phyloP scores from a whole-genome alignment of 1,140 invertebrate genomes.

The Luehdorfia chinensis region DNA sequence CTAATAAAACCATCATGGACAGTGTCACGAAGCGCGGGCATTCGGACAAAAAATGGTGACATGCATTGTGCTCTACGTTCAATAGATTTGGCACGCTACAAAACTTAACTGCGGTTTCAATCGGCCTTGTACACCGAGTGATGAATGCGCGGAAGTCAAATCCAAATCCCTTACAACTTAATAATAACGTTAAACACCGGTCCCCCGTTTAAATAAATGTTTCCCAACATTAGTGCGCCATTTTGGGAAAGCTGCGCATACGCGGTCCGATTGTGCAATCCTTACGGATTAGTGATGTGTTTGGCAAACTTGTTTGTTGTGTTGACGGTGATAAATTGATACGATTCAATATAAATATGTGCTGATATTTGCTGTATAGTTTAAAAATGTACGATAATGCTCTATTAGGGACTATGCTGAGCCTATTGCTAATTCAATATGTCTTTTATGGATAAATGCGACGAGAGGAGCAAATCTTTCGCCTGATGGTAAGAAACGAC shows the following conservation, averaged over 20 bases:
- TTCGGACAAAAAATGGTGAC: slow-evolving; percentile 44
- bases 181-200: slow-evolving; percentile 68
- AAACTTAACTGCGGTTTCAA: slow-evolving; percentile 37
- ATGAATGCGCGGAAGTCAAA: slow-evolving; percentile 66
- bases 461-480: too few species aligned
- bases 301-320: slow-evolving; percentile 57
- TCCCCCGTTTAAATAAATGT: slow-evolving; percentile 61
- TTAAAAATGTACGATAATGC: too few species aligned
- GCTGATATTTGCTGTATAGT: too few species aligned
- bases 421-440: too few species aligned
- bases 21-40: slow-evolving; percentile 27
- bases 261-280: slow-evolving; percentile 42
- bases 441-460: too few species aligned
- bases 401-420: too few species aligned
- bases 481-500: too few species aligned
- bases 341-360: too few species aligned
- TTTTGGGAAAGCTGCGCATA: slow-evolving; percentile 50
- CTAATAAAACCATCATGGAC: slow-evolving; percentile 66
- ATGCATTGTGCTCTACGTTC: slow-evolving; percentile 43
- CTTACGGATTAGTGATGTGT: slow-evolving; percentile 49
- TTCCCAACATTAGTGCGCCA: slow-evolving; percentile 53
- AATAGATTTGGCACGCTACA: slow-evolving; percentile 68
- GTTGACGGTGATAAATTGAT: slow-evolving; percentile 42
- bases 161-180: slow-evolving; percentile 58
- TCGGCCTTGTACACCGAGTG: slow-evolving; percentile 33